Percentiles rank a stretch among this genome's conserved stretches.
Evolutionary conservation across 2,113 vertebrate genomes (phyloP).

Genomic region (Tautogolabrus adspersus): DNA sequence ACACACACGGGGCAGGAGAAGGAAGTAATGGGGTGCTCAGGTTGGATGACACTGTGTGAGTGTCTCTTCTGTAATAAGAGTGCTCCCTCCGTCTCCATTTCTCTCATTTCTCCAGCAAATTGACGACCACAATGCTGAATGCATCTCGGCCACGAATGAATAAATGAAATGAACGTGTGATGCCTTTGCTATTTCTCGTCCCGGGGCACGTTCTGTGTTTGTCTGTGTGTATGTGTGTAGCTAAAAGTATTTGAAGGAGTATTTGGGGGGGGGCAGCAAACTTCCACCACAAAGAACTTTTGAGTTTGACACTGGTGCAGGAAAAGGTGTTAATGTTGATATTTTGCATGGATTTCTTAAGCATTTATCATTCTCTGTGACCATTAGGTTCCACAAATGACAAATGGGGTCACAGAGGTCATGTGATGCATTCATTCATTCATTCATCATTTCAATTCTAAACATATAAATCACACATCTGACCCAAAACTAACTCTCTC

Average conservation of each 20-base stretch:
- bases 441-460: slow-evolving; percentile 37
- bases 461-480: slow-evolving; percentile 13
- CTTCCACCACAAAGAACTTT: not conserved
- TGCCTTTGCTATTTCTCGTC: slow-evolving; percentile 77
- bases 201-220: not conserved
- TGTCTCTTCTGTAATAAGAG: slow-evolving; percentile 89
- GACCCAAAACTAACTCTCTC: slow-evolving; percentile 10
- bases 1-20: slow-evolving; percentile 53
- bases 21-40: slow-evolving; percentile 75
- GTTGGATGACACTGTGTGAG: slow-evolving; percentile 86
- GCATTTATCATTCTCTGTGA: slow-evolving; percentile 70
- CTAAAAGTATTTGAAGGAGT: slow-evolving; percentile 31
- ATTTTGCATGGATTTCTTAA: slow-evolving; percentile 18
- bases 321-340: slow-evolving; percentile 22
- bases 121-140: slow-evolving; percentile 87
- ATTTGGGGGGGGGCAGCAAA: too few species aligned
- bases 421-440: slow-evolving; percentile 46
- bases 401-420: slow-evolving; percentile 68
- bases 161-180: slow-evolving; percentile 87
- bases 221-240: slow-evolving; percentile 59
- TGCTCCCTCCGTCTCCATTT: slow-evolving; percentile 83
- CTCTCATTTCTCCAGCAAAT: slow-evolving; percentile 79
- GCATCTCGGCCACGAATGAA: slow-evolving; percentile 88
- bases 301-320: too few species aligned
- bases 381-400: slow-evolving; percentile 65